Evolutionary conservation across 1,140 invertebrate genomes (phyloP).

Genomic region (Caenorhabditis brenneri): DNA sequence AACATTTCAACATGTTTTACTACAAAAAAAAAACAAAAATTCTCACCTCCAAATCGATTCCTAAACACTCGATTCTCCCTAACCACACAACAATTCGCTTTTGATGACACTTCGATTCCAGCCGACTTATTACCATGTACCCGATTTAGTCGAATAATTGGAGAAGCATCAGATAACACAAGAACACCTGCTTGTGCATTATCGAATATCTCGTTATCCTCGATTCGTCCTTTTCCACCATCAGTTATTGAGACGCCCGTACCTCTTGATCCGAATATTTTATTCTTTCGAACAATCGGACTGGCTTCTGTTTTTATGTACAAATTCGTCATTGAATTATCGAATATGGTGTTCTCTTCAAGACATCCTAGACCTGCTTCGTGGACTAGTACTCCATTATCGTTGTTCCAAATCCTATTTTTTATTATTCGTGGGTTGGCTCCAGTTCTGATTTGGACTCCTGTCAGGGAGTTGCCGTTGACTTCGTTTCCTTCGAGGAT

Average conservation of each 20-base stretch:
- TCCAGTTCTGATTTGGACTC: not conserved
- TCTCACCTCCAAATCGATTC: conserved; percentile 25
- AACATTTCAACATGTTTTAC: no score
- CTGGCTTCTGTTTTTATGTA: conserved; percentile 3
- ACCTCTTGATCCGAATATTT: not conserved
- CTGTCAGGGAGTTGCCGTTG: conserved; percentile 18
- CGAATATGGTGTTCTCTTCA: conserved; percentile 11
- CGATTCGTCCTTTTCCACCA: not conserved
- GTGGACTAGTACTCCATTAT: conserved; percentile 3
- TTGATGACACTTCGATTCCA: conserved; percentile 1
- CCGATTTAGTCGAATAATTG: not conserved
- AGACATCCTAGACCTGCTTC: not conserved
- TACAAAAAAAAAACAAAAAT: no score
- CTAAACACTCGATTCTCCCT: conserved; percentile 27
- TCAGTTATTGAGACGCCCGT: not conserved
- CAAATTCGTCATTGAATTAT: not conserved
- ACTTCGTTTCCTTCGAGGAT: not conserved
- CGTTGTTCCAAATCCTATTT: conserved; percentile 21
- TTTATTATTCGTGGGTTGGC: conserved; percentile 5
- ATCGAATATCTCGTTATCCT: conserved; percentile 16
- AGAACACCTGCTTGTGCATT: not conserved
- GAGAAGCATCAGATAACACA: not conserved
- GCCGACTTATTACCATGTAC: conserved; percentile 16
- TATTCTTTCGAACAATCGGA: not conserved
- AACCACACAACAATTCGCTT: not conserved